Evolutionary conservation across 2,797 vertebrate species (phyloP).

Genomic region (Varecia variegata): DNA sequence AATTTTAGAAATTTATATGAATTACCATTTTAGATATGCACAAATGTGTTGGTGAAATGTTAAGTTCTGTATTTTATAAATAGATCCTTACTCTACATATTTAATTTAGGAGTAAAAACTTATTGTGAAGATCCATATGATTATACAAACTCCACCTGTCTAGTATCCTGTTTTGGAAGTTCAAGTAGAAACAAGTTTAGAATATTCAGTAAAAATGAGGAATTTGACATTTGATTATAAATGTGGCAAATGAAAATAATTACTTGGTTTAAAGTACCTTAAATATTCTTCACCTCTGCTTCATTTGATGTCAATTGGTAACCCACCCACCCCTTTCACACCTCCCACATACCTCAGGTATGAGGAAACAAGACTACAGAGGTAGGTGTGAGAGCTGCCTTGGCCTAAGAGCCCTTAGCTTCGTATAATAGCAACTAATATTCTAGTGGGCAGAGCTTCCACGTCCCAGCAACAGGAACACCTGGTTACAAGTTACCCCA

Average conservation of each 20-base stretch:
- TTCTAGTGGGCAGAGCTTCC: background rate
- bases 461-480: background rate
- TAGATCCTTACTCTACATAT: background rate
- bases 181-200: background rate
- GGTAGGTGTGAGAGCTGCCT: background rate
- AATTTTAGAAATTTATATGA: background rate
- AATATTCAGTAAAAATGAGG: background rate
- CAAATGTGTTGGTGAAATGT: background rate
- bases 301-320: background rate
- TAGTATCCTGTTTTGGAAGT: background rate
- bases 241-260: background rate
- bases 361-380: background rate
- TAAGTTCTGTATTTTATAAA: background rate
- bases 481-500: background rate
- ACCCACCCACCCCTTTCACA: too few relatives aligned
- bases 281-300: background rate
- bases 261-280: background rate
- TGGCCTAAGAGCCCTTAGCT: background rate
- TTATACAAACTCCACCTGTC: background rate
- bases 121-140: background rate
- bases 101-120: background rate
- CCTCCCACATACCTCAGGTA: background rate
- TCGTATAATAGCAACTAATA: background rate
- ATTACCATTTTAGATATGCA: background rate
- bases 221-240: background rate